Conservation (phyloP, 37 sponge, comb jelly and placozoan species). For the Aphrocallistes beatrix region DNA sequence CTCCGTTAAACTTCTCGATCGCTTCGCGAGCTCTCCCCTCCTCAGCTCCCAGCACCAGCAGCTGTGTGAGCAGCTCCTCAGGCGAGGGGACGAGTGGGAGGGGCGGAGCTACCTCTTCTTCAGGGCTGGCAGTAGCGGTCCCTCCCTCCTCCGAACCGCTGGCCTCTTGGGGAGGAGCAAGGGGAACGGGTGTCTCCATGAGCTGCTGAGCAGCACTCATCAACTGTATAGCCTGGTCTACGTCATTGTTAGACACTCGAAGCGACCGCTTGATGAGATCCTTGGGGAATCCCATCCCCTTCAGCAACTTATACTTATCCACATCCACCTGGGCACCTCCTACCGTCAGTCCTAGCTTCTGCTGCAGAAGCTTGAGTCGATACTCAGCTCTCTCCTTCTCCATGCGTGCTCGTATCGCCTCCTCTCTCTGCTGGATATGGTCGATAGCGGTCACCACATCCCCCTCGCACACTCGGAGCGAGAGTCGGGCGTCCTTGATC, state of each 20-base stretch:
- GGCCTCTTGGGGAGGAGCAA: neutral
- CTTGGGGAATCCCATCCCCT: slow-evolving; percentile 12
- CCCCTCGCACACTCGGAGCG: slow-evolving; percentile 6
- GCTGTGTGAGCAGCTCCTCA: neutral
- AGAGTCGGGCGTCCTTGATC: neutral
- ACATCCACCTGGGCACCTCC: neutral
- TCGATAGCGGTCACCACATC: neutral
- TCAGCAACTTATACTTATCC: neutral
- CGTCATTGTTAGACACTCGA: neutral
- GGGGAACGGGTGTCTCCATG: neutral
- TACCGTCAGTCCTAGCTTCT: neutral
- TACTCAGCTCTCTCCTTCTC: neutral
- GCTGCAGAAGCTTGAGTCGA: neutral
- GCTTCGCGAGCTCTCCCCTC: neutral
- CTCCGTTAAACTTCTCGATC: neutral
- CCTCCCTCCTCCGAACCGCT: neutral
- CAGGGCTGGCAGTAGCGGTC: neutral
- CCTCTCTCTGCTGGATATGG: neutral
- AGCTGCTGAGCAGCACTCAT: slow-evolving; percentile 17
- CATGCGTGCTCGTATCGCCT: neutral
- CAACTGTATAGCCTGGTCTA: neutral
- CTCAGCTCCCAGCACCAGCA: neutral
- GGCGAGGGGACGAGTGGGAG: too few relatives aligned
- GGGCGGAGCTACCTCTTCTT: neutral
- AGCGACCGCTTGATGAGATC: neutral